Conservation (phyloP, 2,888 invertebrate species). For the Nomada fabriciana region DNA sequence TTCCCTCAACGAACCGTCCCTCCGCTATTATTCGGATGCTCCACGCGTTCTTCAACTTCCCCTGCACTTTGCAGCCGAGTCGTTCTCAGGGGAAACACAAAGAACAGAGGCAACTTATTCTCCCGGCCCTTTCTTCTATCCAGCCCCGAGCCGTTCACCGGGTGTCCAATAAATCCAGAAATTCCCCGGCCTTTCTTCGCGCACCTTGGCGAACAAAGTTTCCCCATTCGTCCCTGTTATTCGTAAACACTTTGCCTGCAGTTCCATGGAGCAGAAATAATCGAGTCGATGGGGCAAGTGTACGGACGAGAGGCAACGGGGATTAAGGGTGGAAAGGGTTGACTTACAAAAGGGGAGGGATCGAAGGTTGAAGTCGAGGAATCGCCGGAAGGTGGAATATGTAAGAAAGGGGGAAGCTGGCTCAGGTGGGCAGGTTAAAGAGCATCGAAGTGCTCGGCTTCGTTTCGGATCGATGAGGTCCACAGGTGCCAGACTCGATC, state of each 20-base stretch:
- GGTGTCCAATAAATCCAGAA: neutral
- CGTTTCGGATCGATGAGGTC: conserved; percentile 82
- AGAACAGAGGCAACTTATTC: conserved; percentile 16
- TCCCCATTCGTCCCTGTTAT: neutral
- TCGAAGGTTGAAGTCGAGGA: neutral
- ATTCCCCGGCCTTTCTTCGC: no score
- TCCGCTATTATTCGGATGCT: conserved; percentile 37
- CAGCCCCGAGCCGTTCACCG: neutral
- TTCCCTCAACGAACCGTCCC: neutral
- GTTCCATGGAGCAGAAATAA: no score
- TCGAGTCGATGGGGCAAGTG: neutral
- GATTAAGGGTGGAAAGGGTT: neutral
- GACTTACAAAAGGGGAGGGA: neutral
- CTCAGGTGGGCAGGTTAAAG: conserved; percentile 68
- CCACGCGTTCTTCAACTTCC: conserved; percentile 5
- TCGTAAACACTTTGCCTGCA: no score
- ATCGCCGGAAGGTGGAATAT: conserved; percentile 7
- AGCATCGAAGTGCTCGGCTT: conserved; percentile 63
- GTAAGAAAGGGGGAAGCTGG: conserved; percentile 1
- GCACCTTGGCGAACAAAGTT: neutral
- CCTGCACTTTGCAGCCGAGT: conserved; percentile 7
- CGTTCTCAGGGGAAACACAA: conserved; percentile 20
- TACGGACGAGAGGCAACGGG: no score
- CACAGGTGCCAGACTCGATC: conserved; percentile 82
- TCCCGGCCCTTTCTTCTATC: neutral